Evolutionary conservation across 1,140 invertebrate species (phyloP), one percentile per base, ranked within the genome.

Genomic region (Drosophila navojoa): DNA sequence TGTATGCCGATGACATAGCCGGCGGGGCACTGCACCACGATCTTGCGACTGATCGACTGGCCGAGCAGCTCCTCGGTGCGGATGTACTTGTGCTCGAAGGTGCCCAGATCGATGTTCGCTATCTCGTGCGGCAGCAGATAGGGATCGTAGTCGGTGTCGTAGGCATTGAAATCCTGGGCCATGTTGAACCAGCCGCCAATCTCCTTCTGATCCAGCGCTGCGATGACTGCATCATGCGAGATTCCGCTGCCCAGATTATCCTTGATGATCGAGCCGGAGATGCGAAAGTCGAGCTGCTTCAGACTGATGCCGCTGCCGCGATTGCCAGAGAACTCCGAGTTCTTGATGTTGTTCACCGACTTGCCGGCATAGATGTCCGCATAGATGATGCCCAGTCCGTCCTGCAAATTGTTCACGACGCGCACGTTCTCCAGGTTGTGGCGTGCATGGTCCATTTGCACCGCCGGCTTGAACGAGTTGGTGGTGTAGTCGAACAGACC

Each of bases 401-500:
- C 97, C 85, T 97, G 96, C 27, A 96, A 94, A 92, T 98, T 98
- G 76, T 97, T 95, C 0, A 94, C 92, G 2, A 98, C 93, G 77
- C 95, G 94, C 4, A 98, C 94, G 76, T 96, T 96, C 86, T 98
- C 96, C 71, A 99, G 93, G 25, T 96, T 96, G 90, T 99, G 98
- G 59, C 97, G 95, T 57, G 98, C 97, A 92, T 99, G 98, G 92
- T 99, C 99, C 63, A 99, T 96, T 93, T 99, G 98, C 2, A 99
- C 92, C 0, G 98, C 99, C 50, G 97, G 97, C 90, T 97, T 98
- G 77, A 99, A 99, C 3, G 94, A 91, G 92, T 97, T 96, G 0
- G 96, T 98, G 0, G 96, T 95, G 91, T 98, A 99, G 93, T 99
- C 99, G 15, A 99, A 93, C 0, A 99, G 93, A 0, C 99, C 99